Evolutionary conservation across 2,888 invertebrate genomes (phyloP).

Genomic region (Drosophila diplacantha): DNA sequence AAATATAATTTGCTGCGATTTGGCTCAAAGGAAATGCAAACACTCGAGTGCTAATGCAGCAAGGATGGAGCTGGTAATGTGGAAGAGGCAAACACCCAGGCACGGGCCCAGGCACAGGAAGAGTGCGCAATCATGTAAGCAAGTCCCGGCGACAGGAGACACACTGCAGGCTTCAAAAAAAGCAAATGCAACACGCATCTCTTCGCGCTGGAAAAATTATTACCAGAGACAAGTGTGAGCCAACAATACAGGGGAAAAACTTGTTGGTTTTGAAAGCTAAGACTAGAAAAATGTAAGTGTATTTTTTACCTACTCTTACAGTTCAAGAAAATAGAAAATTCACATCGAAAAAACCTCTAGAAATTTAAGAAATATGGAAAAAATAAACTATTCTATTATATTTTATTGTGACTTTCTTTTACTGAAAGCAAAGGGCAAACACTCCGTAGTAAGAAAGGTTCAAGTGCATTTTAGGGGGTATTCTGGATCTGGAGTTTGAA

Average conservation of each 20-base stretch:
- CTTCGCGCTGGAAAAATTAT: conserved; percentile 36
- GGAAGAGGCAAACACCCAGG: conserved; percentile 13
- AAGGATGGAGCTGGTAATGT: neutral
- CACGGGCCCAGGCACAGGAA: neutral
- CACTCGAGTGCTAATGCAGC: conserved; percentile 52
- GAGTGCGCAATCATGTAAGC: conserved; percentile 66
- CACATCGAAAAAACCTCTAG: neutral
- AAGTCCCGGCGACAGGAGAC: conserved; percentile 49
- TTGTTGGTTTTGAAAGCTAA: neutral
- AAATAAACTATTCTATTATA: too few relatives aligned
- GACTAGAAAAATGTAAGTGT: neutral
- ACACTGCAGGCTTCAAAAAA: conserved; percentile 18
- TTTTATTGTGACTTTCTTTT: neutral
- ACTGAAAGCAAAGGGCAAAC: neutral
- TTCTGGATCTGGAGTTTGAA: conserved; percentile 1
- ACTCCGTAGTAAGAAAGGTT: neutral
- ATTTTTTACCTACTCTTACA: neutral
- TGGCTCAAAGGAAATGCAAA: conserved; percentile 57
- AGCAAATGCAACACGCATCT: conserved; percentile 61
- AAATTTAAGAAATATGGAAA: neutral
- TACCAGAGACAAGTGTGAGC: conserved; percentile 38
- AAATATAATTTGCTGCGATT: conserved; percentile 72
- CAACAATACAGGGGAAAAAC: neutral
- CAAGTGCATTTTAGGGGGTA: neutral
- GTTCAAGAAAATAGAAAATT: neutral